Conservation (phyloP, 2,113 vertebrate genomes). For the Petroica traversi region DNA sequence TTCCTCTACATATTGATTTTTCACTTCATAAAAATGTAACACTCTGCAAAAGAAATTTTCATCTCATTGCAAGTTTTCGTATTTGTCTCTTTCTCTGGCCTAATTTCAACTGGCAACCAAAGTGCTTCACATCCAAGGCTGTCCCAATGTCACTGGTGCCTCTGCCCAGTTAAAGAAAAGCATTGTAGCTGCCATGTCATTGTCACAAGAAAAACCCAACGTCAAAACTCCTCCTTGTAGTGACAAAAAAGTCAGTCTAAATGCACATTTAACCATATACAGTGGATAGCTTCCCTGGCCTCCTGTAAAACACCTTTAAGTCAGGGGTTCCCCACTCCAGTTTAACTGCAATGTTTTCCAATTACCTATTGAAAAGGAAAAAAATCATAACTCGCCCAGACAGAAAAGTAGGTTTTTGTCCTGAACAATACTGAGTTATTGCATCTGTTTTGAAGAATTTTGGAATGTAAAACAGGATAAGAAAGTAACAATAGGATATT, state of each 20-base stretch:
- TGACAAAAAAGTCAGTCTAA: neutral
- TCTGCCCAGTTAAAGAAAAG: neutral
- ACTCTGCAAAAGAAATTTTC: slow-evolving; percentile 35
- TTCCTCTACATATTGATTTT: slow-evolving; percentile 62
- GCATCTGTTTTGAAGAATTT: neutral
- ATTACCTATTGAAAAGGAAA: neutral
- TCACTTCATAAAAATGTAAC: slow-evolving; percentile 62
- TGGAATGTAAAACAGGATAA: neutral
- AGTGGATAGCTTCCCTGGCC: neutral
- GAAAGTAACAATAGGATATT: neutral
- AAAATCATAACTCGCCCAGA: neutral
- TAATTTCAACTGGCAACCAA: neutral
- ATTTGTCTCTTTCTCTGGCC: slow-evolving; percentile 23
- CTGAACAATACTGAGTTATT: neutral
- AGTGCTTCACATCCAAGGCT: neutral
- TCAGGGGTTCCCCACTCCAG: neutral
- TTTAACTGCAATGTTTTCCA: neutral
- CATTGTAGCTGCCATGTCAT: neutral
- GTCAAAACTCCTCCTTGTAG: neutral
- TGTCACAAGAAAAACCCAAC: neutral
- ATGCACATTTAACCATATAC: neutral
- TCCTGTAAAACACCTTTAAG: neutral
- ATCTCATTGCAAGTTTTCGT: neutral
- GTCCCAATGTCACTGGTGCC: neutral
- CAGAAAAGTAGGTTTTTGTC: neutral